phyloP scores from a whole-genome alignment of 1,140 invertebrate genomes.

The Gerris buenoi region DNA sequence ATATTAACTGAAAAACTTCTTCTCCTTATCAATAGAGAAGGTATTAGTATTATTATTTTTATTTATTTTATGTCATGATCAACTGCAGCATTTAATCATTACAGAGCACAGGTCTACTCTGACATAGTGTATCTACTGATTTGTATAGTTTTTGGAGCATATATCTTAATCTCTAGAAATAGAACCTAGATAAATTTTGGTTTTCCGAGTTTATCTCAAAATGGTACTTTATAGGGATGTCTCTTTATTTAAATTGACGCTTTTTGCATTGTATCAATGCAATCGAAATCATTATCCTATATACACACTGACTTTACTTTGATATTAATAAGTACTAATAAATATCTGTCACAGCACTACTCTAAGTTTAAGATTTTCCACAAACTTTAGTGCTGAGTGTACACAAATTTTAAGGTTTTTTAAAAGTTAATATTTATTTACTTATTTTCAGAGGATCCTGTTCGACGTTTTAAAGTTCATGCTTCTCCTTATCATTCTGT shows the following conservation, averaged over 20 bases:
- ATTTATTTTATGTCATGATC: too few relatives aligned
- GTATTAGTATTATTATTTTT: slow-evolving; percentile 33
- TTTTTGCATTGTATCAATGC: too few relatives aligned
- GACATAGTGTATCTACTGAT: too few relatives aligned
- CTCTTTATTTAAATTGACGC: too few relatives aligned
- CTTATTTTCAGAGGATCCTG: slow-evolving; percentile 59
- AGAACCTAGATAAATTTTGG: too few relatives aligned
- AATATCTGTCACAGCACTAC: background rate
- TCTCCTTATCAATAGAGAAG: slow-evolving; percentile 73
- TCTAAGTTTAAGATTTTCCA: background rate
- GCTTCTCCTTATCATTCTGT: slow-evolving; percentile 69
- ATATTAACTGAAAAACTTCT: slow-evolving; percentile 79
- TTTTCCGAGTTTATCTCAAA: too few relatives aligned
- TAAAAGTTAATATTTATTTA: background rate
- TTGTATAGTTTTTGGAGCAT: too few relatives aligned
- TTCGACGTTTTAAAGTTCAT: slow-evolving; percentile 59
- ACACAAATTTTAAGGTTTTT: background rate
- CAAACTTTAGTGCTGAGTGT: background rate
- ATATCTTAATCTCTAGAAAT: too few relatives aligned
- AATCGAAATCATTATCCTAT: too few relatives aligned
- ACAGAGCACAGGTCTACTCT: too few relatives aligned
- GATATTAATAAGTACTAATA: background rate
- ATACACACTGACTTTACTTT: background rate
- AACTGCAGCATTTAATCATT: too few relatives aligned
- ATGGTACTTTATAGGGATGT: too few relatives aligned